Percentiles rank a stretch among this genome's conserved stretches.
Evolutionary conservation across 2,888 invertebrate genomes (phyloP).

Genomic region (Kryphioiulus occultus): DNA sequence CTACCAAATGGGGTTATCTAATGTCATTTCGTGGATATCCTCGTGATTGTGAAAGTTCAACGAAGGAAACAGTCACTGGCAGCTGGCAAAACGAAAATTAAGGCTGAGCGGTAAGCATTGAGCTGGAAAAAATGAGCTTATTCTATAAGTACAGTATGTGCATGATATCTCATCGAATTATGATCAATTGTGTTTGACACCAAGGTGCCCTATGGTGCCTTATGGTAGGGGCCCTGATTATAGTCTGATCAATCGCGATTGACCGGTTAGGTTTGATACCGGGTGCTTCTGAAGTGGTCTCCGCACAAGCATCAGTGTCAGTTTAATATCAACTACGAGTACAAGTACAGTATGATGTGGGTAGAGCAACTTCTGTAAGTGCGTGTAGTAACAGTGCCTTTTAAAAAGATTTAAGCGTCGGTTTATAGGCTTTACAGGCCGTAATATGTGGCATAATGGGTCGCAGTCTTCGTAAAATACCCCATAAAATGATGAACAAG

Average conservation of each 20-base stretch:
- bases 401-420: background rate
- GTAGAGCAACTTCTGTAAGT: background rate
- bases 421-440: background rate
- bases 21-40: background rate
- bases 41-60: background rate
- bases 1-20: background rate
- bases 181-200: too few species aligned
- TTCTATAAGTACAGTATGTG: background rate
- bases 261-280: background rate
- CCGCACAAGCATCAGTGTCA: background rate
- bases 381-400: background rate
- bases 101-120: background rate
- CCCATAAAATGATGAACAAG: constrained; percentile 13
- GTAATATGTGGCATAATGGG: background rate
- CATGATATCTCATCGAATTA: too few species aligned
- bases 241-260: too few species aligned
- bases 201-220: too few species aligned
- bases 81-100: background rate
- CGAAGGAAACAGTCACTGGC: background rate
- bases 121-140: background rate
- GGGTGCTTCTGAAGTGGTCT: background rate
- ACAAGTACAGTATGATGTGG: background rate
- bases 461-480: background rate
- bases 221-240: too few species aligned
- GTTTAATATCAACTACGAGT: background rate